Base-by-base conservation (phyloP, 2,113 vertebrate species). In the cattle (Bos taurus) region DNA sequence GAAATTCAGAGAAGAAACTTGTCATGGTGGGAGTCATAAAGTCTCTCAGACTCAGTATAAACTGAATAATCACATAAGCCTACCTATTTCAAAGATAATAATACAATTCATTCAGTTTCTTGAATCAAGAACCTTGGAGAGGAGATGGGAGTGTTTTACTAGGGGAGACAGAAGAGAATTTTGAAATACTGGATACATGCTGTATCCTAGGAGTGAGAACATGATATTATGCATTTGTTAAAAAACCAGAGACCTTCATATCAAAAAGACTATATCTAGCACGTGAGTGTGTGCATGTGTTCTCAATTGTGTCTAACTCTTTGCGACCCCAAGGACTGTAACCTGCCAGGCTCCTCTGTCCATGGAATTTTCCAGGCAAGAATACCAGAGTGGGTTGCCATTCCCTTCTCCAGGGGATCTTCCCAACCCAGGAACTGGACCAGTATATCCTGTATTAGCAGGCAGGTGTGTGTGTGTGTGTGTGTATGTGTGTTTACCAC, bases 1-100 rank as follows among this genome's bases (percentile, higher is more conserved):
- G 28, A 92, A 81, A 94, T 86, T 81, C 57, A 56, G 11, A 92
- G 12, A 85, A 56, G 16, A 74, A 56, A 86, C 9, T 90, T 50
- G 12, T 78, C 71, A 90, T 21, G 7, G 71, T 26, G 43, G 81
- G 54, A 64, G 5, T 56, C 30, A 56, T 30, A 12, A 81, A 43
- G 11, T n/a, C 15, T 12, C 26, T 82, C 71, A 43, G 52, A 54
- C 48, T 94, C 77, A 91, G 40, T 57, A 36, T 88, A 71, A 88
- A n/a, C n/a, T 28, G 14, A 80, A 54, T 78, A 88, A 91, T 67
- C 23, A 33, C 43, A 91, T 57, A 81, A 15, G 9, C 15, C 48
- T 59, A 17, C 3, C 4, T 46, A 26, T n/a, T 97, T 84, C 26
- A 88, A 84, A 96, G 25, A 80, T 28, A 71, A n/a, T 40, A 33